Base-by-base conservation (phyloP, 2,888 invertebrate species). In the Cenopis cana region DNA sequence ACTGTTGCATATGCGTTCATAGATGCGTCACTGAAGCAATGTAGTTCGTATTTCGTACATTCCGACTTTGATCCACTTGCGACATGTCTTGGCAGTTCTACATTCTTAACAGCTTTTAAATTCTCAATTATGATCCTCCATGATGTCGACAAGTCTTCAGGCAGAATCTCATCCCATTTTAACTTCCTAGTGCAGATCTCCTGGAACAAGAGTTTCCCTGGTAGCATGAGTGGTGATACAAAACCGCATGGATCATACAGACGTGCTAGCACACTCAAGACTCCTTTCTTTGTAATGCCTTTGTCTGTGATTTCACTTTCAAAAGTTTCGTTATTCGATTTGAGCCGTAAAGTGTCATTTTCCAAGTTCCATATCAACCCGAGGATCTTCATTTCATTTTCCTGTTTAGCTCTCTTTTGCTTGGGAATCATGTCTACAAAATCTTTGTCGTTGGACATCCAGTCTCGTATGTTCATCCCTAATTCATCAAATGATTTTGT, bases 1-100 rank as follows among this genome's bases (percentile, higher is more conserved):
- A 17, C 50, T n/a, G 57, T 52, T 57, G 2, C 36, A 8, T 36
- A 64, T 57, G 64, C 64, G 38, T n/a, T 56, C 50, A 14, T 55
- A n/a, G 55, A 55, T 5, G 55, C 55, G n/a, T 55, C 55, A 6
- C 29, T 29, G n/a, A 55, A 33, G 8, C 12, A 29, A 33, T 6
- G 56, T 8, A 38, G 49, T 17, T 29, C 18, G 17, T 56, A 18
- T 12, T 12, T 29, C 14, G 9, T 2, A n/a, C 8, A 1, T 29
- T 20, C n/a, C n/a, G 55, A n/a, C 41, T 17, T 46, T 33, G 52
- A 10, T 20, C 36, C 10, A 36, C 18, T 38, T 20, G 50, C 46
- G 24, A 56, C 65, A 29, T 55, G 9, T 46, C 54, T 38, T 41
- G 14, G 41, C 14, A 24, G 24, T 24, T 54, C 36, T 3, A 20